These are phyloP conservation scores for Aviceda subcristata DNA, from an alignment of 2,113 vertebrate genomes.

Conservation along the genomic window DNA sequence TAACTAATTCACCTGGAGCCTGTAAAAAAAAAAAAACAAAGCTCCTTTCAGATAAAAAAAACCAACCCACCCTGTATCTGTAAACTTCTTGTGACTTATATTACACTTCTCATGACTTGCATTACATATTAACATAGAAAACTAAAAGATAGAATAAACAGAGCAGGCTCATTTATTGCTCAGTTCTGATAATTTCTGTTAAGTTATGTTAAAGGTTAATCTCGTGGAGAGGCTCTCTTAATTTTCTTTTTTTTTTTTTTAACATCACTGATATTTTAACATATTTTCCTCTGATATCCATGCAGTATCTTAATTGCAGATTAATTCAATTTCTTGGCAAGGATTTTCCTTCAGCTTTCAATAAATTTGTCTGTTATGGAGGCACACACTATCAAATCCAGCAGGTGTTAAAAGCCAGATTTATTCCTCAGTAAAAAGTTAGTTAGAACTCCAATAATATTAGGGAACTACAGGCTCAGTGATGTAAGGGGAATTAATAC, in stretches of 20 bases:
- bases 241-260: not conserved
- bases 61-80: accelerated
- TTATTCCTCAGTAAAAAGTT: too few relatives aligned
- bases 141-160: not conserved
- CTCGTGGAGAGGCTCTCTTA: not conserved
- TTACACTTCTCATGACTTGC: not conserved
- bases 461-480: too few relatives aligned
- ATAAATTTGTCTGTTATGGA: not conserved
- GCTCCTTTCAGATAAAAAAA: accelerated
- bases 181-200: not conserved
- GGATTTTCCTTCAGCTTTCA: not conserved
- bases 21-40: not conserved
- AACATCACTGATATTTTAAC: not conserved
- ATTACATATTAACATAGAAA: not conserved
- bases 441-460: too few relatives aligned
- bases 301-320: not conserved
- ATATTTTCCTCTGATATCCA: not conserved
- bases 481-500: too few relatives aligned
- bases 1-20: not conserved
- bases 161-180: not conserved
- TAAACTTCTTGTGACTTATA: not conserved
- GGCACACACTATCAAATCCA: too few relatives aligned
- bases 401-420: too few relatives aligned
- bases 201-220: not conserved
- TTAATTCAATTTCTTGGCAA: not conserved